Evolutionary conservation across 2,113 vertebrate genomes (phyloP), one percentile per base, ranked within the genome.

Genomic region (Etheostoma cragini): DNA sequence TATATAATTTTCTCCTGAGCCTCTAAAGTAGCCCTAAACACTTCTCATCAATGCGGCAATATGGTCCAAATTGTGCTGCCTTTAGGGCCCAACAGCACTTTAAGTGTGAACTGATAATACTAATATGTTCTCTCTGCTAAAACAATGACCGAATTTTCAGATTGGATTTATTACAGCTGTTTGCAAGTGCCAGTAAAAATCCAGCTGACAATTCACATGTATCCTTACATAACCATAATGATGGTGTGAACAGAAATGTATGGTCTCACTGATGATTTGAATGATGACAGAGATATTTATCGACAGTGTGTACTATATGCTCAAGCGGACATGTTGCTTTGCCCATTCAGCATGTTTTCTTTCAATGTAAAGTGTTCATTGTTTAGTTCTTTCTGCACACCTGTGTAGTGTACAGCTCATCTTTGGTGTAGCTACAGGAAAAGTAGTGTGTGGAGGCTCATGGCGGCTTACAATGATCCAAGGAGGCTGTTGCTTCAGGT

Each of bases 1-100:
- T 65, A 53, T 71, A 64, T 81, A 46, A 86, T 87, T 81, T 42
- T 78, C 56, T 81, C 67, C 45, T 63, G 69, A 35, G 72, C 77
- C 22, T 66, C 77, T 78, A 17, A 45, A 70, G 11, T 42, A 24
- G 46, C 56, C 78, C 49, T 26, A 63, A 72, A 67, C 42, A 45
- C 42, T 73, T 80, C 30, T 82, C 42, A 71, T 88, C 58, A 76
- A 68, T 67, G 61, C 76, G 47, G 66, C 68, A 52, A 72, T 71
- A 81, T 62, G 68, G 42, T 73, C 74, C 50, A 73, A 13, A 64
- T 78, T 63, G 47, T 74, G 69, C 78, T 79, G 33, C 73, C 73
- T 67, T 30, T 33, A 56, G 24, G 22, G 46, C 24, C 61, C 58
- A 38, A 49, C 30, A 50, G 47, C 54, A 53, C 70, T 70, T 54